Percentiles rank a stretch among this genome's conserved stretches.
phyloP scores from a whole-genome alignment of 2,888 invertebrate genomes.

The Choristoneura rosaceana region DNA sequence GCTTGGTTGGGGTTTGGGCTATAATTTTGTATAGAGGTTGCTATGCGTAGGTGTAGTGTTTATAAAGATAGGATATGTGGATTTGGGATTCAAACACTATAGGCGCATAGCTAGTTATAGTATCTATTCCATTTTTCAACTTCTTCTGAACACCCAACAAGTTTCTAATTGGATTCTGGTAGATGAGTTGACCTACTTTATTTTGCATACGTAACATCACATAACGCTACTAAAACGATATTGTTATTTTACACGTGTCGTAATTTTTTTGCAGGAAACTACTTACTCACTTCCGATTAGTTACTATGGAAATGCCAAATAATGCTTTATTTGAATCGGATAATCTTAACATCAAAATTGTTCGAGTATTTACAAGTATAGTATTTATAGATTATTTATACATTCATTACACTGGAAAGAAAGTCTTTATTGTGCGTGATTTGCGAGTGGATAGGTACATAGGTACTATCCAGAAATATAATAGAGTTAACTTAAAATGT shows the following conservation, averaged over 20 bases:
- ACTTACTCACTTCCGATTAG: no score
- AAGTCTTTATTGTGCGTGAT: no score
- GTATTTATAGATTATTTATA: no score
- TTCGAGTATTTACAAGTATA: no score
- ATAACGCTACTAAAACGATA: neutral
- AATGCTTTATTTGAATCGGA: no score
- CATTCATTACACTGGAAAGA: no score
- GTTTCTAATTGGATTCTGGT: slow-evolving; percentile 36
- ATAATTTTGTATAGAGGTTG: slow-evolving; percentile 31
- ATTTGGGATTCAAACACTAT: neutral
- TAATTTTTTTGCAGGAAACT: no score
- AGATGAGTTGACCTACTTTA: slow-evolving; percentile 7
- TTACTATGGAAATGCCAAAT: no score
- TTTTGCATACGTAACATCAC: neutral
- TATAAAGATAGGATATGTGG: neutral
- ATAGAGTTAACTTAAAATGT: neutral
- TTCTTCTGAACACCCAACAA: neutral
- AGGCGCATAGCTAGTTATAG: neutral
- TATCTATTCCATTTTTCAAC: neutral
- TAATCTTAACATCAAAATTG: no score
- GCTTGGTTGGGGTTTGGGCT: slow-evolving; percentile 26
- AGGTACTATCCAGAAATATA: neutral
- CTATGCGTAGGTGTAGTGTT: slow-evolving; percentile 13
- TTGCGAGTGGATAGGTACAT: neutral
- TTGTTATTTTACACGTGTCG: neutral